Percentiles rank a stretch among this genome's conserved stretches.
These are phyloP conservation scores for Peromyscus aztecus DNA, from an alignment of 2,797 vertebrate species.

Conservation along the genomic window DNA sequence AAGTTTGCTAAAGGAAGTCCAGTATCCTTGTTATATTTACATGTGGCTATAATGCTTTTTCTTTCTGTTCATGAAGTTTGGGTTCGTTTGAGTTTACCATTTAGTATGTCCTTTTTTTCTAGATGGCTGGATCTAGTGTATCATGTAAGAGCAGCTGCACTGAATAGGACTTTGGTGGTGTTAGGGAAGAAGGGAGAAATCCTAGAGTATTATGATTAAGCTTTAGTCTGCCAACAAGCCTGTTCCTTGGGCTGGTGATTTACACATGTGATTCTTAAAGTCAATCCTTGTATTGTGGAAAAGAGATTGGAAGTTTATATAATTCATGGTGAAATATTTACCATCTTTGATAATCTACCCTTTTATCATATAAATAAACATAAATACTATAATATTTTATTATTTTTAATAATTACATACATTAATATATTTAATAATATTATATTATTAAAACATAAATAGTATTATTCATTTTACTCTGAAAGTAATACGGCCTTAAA, in stretches of 20 bases:
- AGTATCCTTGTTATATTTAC: background rate
- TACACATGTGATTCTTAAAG: background rate
- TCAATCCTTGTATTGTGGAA: background rate
- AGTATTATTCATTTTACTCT: background rate
- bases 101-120: background rate
- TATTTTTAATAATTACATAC: too few relatives aligned
- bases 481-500: background rate
- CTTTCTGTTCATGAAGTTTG: background rate
- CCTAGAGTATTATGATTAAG: background rate
- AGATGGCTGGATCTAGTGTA: too few relatives aligned
- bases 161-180: too few relatives aligned
- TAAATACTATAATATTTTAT: background rate
- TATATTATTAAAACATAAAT: background rate
- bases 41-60: background rate
- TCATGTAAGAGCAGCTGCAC: background rate
- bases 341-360: background rate
- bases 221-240: background rate
- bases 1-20: background rate
- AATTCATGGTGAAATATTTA: background rate
- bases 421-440: too few relatives aligned
- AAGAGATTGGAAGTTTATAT: background rate
- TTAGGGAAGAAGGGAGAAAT: background rate
- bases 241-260: background rate
- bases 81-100: background rate
- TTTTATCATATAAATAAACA: background rate